Evolutionary conservation across 2,888 invertebrate species (phyloP), one percentile per base, ranked within the genome.

Genomic region (Cryptocephalus primarius): DNA sequence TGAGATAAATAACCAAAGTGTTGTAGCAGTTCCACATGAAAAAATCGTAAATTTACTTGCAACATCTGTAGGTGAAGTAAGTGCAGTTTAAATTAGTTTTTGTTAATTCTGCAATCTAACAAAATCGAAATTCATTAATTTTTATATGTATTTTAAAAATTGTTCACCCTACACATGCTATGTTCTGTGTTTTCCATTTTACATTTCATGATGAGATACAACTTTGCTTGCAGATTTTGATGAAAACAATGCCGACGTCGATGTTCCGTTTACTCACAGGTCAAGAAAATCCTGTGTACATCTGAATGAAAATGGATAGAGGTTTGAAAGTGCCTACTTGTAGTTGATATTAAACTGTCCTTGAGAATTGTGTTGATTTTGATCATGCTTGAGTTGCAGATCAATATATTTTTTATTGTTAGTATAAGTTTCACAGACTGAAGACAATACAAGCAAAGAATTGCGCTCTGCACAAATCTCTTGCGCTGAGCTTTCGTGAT

Each of bases 161-260:
- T 22, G 6, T 22, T 22, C 3, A 22, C 6, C 6, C 3, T 22
- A 22, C 2, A 22, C 6, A 22, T 2, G 6, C 2, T 22, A 6
- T 22, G 6, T 22, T 22, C n/a, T n/a, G n/a, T n/a, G n/a, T 22
- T 22, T 6, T 22, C 22, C 22, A 4, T 22, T 2, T 22, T 22
- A 22, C 22, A 6, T 22, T 22, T 13, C 22, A n/a, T 33, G 9
- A 13, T 8, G 33, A 14, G 39, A 9, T 22, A 22, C 34, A 34
- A 33, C 10, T 51, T 43, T 38, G 43, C 39, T 77, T 79, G 33
- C 79, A 96, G 95, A 99, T 99, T 63, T 80, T 96, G 63, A 99
- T 99, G 97, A 99, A 99, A 76, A 99, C 99, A 50, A 99, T 99
- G 99, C 99, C 99, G 62, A 99, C 99, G 57, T 97, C 97, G 56